phyloP scores from a whole-genome alignment of 2,113 vertebrate genomes.

The Chaetura pelagica region DNA sequence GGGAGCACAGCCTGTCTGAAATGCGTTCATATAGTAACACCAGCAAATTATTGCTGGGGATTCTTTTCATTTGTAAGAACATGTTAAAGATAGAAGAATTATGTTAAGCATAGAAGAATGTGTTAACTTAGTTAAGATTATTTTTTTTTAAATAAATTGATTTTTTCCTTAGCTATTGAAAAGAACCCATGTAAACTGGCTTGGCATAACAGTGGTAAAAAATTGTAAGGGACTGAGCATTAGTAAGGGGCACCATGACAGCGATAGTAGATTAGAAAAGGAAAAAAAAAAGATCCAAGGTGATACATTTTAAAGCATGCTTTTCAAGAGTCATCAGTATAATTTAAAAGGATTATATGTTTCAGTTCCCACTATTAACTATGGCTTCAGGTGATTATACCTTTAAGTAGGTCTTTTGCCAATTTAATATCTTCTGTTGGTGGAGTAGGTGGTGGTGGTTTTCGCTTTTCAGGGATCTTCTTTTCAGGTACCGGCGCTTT shows the following conservation, averaged over 20 bases:
- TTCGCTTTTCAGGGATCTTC: slow-evolving; percentile 79
- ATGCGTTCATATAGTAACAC: background rate
- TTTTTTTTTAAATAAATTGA: background rate
- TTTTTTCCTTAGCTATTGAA: background rate
- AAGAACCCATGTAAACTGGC: background rate
- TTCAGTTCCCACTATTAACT: slow-evolving; percentile 35
- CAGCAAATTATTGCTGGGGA: slow-evolving; percentile 2
- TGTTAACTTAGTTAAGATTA: slow-evolving; percentile 16
- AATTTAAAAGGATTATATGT: background rate
- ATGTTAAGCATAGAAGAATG: background rate
- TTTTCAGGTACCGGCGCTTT: slow-evolving; percentile 81
- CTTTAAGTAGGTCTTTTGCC: slow-evolving; percentile 80
- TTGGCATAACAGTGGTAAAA: background rate
- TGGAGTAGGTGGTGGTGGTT: slow-evolving; percentile 66
- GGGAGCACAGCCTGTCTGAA: background rate
- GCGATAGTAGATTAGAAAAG: background rate
- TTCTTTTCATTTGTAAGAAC: slow-evolving; percentile 24
- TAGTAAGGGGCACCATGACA: background rate
- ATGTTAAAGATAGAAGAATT: background rate
- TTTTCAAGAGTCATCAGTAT: slow-evolving; percentile 31
- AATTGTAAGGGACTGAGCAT: background rate
- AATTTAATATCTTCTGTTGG: slow-evolving; percentile 79
- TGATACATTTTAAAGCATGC: background rate
- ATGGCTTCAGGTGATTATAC: slow-evolving; percentile 65
- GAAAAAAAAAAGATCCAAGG: background rate